Conservation (phyloP, 30 jellyfish, hydroid and myxozoan genomes). For the Clytia hemisphaerica region DNA sequence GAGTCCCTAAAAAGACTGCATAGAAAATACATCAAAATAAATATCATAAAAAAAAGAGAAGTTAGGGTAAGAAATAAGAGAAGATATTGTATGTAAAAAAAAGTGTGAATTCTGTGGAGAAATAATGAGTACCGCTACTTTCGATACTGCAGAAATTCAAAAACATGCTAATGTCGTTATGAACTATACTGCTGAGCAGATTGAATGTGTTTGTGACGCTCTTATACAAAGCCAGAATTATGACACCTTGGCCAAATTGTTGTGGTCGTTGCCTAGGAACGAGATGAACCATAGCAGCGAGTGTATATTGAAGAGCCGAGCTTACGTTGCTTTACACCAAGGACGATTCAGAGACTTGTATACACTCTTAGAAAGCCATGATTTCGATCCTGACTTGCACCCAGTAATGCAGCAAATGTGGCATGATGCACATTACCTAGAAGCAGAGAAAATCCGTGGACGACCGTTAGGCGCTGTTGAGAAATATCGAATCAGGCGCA, state of each 20-base stretch:
- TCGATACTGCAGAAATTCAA: constrained; percentile 29
- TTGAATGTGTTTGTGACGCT: constrained; percentile 94
- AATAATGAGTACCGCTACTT: constrained; percentile 36
- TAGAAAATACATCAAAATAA: too few relatives aligned
- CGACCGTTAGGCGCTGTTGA: constrained; percentile 98
- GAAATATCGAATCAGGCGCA: constrained; percentile 81
- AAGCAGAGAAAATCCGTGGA: constrained; percentile 84
- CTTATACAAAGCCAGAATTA: constrained; percentile 81
- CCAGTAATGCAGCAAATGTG: constrained; percentile 87
- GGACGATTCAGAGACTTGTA: constrained; percentile 85
- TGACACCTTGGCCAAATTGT: constrained; percentile 72
- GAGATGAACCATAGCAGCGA: constrained; percentile 62
- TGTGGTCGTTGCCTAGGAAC: constrained; percentile 92
- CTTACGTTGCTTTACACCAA: constrained; percentile 91
- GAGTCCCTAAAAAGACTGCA: too few relatives aligned
- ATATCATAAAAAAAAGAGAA: too few relatives aligned
- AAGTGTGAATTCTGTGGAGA: too few relatives aligned
- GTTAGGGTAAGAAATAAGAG: too few relatives aligned
- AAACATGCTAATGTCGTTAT: constrained; percentile 64
- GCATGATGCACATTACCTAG: constrained; percentile 94
- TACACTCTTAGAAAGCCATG: constrained; percentile 72
- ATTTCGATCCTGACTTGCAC: constrained; percentile 65
- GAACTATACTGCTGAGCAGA: constrained; percentile 77
- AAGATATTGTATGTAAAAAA: too few relatives aligned
- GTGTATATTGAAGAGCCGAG: constrained; percentile 79